Conservation (phyloP, 2,888 invertebrate genomes). For the Cerastis rubricosa region DNA sequence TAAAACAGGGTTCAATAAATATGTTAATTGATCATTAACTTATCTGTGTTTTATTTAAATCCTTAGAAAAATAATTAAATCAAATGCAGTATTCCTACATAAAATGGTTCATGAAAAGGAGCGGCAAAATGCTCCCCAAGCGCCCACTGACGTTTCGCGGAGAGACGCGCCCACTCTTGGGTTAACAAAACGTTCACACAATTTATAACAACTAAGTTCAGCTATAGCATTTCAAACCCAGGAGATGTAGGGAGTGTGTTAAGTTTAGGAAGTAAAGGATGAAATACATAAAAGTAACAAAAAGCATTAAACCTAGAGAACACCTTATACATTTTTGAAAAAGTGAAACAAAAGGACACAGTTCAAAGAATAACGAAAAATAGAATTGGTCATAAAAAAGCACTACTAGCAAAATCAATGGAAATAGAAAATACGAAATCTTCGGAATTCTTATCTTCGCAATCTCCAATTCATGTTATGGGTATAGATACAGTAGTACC, state of each 20-base stretch:
- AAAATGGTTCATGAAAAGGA: too few relatives aligned
- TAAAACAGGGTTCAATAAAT: too few relatives aligned
- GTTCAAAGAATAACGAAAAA: background rate
- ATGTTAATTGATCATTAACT: too few relatives aligned
- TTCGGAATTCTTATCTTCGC: background rate
- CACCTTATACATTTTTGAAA: too few relatives aligned
- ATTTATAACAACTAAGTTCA: background rate
- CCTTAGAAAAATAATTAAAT: too few relatives aligned
- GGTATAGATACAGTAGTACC: conserved; percentile 71
- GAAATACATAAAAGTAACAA: background rate
- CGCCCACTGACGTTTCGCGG: too few relatives aligned
- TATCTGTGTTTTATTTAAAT: too few relatives aligned
- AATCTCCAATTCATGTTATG: conserved; percentile 13
- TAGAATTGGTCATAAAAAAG: background rate
- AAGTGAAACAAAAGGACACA: too few relatives aligned
- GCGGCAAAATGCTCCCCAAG: too few relatives aligned
- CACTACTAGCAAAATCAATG: background rate
- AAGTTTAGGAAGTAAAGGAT: background rate
- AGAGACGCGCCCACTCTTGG: too few relatives aligned
- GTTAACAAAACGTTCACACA: background rate
- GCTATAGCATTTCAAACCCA: background rate
- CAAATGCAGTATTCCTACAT: too few relatives aligned
- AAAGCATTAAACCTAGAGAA: too few relatives aligned
- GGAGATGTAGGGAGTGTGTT: background rate
- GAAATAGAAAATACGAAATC: background rate